phyloP scores from a whole-genome alignment of 2,888 invertebrate genomes.

The Chymomyza caudatula region DNA sequence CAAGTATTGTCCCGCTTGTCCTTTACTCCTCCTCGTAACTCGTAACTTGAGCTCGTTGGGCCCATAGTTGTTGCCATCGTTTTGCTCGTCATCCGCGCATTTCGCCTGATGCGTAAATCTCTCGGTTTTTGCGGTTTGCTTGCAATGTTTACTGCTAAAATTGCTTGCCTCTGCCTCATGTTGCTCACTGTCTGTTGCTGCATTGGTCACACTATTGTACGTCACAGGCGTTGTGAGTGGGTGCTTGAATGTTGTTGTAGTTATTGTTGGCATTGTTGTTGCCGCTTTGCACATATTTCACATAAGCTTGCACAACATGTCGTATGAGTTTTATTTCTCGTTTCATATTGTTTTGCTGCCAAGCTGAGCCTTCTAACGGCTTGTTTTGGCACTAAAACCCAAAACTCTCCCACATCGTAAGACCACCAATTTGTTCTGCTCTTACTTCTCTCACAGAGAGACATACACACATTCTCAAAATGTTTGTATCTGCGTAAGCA shows the following conservation, averaged over 20 bases:
- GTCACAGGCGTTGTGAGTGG: not conserved
- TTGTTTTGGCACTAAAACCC: conserved; percentile 15
- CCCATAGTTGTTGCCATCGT: conserved; percentile 18
- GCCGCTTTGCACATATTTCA: not conserved
- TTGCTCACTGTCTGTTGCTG: not conserved
- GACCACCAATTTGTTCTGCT: not conserved
- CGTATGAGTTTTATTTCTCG: conserved; percentile 3
- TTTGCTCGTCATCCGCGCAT: conserved; percentile 13
- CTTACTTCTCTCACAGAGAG: not conserved
- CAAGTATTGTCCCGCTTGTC: not conserved
- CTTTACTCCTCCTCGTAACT: not conserved
- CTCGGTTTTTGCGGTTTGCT: conserved; percentile 13
- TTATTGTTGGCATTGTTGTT: conserved; percentile 10
- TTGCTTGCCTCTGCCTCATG: not conserved
- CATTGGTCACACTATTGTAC: not conserved
- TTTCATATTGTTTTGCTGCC: not conserved
- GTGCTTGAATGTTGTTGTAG: not conserved
- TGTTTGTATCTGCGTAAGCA: not conserved
- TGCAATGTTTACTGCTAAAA: not conserved
- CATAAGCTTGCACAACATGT: conserved; percentile 1
- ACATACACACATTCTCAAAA: conserved; percentile 4
- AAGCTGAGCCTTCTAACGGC: conserved; percentile 1
- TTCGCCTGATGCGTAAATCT: conserved; percentile 29
- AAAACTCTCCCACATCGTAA: conserved; percentile 40
- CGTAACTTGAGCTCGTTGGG: no score